Conservation (phyloP, 92 coral and sea anemone genomes). For the Zoanthus sociatus region DNA sequence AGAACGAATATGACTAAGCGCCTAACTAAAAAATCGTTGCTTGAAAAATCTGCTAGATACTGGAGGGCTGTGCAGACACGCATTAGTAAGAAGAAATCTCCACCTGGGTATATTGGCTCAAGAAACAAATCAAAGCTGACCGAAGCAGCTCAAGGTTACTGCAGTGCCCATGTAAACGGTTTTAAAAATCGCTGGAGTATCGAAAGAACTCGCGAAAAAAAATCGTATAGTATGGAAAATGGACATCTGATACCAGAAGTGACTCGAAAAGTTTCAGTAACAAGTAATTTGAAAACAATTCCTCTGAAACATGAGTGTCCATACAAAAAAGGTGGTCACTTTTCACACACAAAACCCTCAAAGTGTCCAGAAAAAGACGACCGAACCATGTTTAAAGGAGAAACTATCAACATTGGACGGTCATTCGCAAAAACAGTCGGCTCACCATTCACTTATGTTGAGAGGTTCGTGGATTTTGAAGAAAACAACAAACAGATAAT, state of each 20-base stretch:
- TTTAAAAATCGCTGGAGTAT: slow-evolving; percentile 32
- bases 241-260: neutral
- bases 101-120: no score
- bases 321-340: neutral
- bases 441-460: neutral
- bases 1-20: neutral
- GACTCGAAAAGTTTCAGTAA: neutral
- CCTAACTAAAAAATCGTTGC: neutral
- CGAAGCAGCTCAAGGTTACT: neutral
- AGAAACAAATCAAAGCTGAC: neutral
- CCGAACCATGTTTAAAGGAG: neutral
- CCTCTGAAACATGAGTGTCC: neutral
- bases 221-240: neutral
- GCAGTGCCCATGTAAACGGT: slow-evolving; percentile 13
- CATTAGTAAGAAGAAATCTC: neutral
- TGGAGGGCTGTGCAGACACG: slow-evolving; percentile 12
- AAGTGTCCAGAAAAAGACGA: neutral
- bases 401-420: neutral
- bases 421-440: neutral
- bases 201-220: neutral
- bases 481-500: neutral
- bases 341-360: neutral
- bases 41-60: neutral
- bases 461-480: neutral
- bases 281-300: neutral